These are phyloP conservation scores for Amblyjoppa fuscipennis DNA, from an alignment of 2,888 invertebrate species.

Conservation along the genomic window DNA sequence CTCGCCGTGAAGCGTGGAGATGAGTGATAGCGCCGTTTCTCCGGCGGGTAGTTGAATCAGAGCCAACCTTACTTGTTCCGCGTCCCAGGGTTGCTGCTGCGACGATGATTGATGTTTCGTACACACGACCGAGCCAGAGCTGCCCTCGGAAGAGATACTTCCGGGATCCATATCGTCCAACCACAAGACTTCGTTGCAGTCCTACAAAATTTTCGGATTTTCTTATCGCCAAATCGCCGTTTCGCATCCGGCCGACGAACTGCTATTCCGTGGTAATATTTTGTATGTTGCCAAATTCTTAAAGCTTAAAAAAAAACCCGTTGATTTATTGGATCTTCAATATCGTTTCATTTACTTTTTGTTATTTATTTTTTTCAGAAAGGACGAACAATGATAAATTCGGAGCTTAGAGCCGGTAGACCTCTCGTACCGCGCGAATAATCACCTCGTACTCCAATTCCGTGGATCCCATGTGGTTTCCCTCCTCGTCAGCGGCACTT, in stretches of 20 bases:
- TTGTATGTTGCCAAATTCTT: no score
- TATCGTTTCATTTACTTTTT: neutral
- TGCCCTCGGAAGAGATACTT: conserved; percentile 80
- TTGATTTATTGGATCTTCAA: no score
- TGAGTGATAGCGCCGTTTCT: conserved; percentile 75
- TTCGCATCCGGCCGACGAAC: neutral
- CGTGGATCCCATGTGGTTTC: conserved; percentile 55
- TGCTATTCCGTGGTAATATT: no score
- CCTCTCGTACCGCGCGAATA: conserved; percentile 2
- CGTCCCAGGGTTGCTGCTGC: conserved; percentile 78
- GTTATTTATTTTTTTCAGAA: neutral
- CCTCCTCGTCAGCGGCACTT: conserved; percentile 60
- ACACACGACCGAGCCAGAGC: conserved; percentile 73
- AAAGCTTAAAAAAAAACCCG: no score
- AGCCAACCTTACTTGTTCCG: conserved; percentile 77
- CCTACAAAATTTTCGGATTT: conserved; percentile 60
- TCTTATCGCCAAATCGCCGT: neutral
- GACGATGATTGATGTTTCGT: conserved; percentile 73
- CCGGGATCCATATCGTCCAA: conserved; percentile 75
- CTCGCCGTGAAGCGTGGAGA: conserved; percentile 76
- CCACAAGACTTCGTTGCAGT: conserved; percentile 76
- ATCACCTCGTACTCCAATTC: conserved; percentile 69
- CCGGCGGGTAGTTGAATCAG: conserved; percentile 80
- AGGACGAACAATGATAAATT: neutral
- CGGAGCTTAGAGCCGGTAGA: neutral